Conservation (phyloP, 2,888 invertebrate genomes). For the Mycalesis mineus region DNA sequence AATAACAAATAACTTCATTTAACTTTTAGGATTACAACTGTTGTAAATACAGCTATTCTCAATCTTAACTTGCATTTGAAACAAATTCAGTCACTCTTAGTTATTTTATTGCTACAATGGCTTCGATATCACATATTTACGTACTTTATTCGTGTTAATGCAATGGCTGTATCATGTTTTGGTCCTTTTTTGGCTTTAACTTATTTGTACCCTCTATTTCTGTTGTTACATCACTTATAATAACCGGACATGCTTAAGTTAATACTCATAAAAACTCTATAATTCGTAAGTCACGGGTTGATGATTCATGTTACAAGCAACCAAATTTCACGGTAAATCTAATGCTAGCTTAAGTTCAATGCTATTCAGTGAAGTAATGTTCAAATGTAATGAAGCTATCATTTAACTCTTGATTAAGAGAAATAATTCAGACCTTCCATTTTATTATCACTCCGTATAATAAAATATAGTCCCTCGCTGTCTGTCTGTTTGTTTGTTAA, state of each 20-base stretch:
- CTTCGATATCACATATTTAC: too few relatives aligned
- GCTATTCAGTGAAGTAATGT: not conserved
- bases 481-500: too few relatives aligned
- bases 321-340: conserved; percentile 3
- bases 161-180: too few relatives aligned
- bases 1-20: too few relatives aligned
- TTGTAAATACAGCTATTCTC: too few relatives aligned
- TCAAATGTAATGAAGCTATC: not conserved
- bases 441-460: too few relatives aligned
- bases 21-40: too few relatives aligned
- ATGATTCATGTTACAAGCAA: not conserved
- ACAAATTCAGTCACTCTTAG: too few relatives aligned
- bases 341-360: conserved; percentile 2
- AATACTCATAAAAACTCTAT: not conserved
- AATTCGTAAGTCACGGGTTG: conserved; percentile 8
- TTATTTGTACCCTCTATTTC: conserved; percentile 5
- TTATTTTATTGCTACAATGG: too few relatives aligned
- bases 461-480: too few relatives aligned
- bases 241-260: conserved; percentile 1
- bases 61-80: too few relatives aligned
- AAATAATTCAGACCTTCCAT: not conserved
- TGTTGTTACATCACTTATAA: conserved; percentile 8
- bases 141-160: too few relatives aligned
- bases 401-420: not conserved
- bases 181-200: not conserved